Conservation (phyloP, 2,113 vertebrate species). For the Acinonyx jubatus region DNA sequence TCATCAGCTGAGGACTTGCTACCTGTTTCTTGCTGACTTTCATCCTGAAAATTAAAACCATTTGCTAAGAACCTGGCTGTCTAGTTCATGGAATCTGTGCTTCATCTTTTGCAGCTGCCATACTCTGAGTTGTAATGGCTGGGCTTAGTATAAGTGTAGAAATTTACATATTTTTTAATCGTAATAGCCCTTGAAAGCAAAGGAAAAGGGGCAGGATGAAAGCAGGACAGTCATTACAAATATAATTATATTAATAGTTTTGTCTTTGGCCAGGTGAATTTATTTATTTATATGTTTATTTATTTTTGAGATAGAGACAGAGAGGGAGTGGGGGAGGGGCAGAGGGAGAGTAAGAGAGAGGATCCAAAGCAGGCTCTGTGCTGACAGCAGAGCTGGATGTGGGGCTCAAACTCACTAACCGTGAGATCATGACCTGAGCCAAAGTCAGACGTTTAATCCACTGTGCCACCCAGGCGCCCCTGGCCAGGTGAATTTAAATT, state of each 20-base stretch:
- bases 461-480: too few species aligned
- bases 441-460: too few species aligned
- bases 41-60: constrained; percentile 3
- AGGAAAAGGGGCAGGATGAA: neutral
- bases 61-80: neutral
- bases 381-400: too few species aligned
- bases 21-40: neutral
- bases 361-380: too few species aligned
- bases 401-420: too few species aligned
- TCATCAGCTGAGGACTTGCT: neutral
- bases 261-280: neutral
- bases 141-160: neutral
- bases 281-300: neutral
- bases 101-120: neutral
- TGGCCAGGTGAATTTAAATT: neutral
- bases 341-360: too few species aligned
- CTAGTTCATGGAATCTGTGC: neutral
- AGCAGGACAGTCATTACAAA: neutral
- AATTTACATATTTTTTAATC: neutral
- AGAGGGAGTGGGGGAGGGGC: too few species aligned
- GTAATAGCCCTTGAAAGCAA: neutral
- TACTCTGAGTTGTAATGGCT: neutral
- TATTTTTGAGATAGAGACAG: too few species aligned
- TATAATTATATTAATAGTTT: neutral
- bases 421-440: too few species aligned